Evolutionary conservation across 2,797 vertebrate genomes (phyloP).

Genomic region (Menidia menidia): DNA sequence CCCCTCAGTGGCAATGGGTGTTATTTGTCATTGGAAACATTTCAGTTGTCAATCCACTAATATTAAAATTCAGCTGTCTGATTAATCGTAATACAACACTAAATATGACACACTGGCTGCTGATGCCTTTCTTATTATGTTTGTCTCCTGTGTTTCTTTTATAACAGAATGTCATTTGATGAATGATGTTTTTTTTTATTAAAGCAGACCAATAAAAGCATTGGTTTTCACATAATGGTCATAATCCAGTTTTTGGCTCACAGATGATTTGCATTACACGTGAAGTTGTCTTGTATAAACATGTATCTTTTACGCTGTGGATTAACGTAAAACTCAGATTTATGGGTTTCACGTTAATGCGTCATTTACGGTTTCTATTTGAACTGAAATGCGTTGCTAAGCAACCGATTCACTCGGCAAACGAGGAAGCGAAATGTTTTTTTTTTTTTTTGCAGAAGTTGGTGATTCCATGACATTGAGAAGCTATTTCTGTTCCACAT

Average conservation of each 20-base stretch:
- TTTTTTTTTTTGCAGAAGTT: not conserved
- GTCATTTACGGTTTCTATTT: not conserved
- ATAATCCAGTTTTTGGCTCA: not conserved
- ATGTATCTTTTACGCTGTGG: too few species aligned
- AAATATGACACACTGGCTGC: constrained; percentile 10
- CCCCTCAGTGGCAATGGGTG: not conserved
- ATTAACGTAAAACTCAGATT: too few species aligned
- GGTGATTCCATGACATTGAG: not conserved
- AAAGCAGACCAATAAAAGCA: constrained; percentile 36
- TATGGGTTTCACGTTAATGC: not conserved
- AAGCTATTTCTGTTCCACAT: not conserved
- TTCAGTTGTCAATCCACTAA: constrained; percentile 19
- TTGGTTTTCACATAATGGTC: not conserved
- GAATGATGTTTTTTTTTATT: constrained; percentile 29
- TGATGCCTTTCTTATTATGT: constrained; percentile 2
- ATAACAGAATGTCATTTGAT: constrained; percentile 10
- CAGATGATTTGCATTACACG: not conserved
- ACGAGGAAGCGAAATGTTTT: not conserved
- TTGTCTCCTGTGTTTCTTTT: constrained; percentile 15
- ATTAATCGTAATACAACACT: not conserved
- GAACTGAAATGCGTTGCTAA: constrained; percentile 33
- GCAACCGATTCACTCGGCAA: constrained; percentile 37
- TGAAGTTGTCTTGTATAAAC: not conserved
- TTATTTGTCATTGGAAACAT: constrained; percentile 11
- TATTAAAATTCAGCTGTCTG: not conserved